Evolutionary conservation across 2,888 invertebrate species (phyloP), one percentile per base, ranked within the genome.

Genomic region (Polylopha cassiicola): DNA sequence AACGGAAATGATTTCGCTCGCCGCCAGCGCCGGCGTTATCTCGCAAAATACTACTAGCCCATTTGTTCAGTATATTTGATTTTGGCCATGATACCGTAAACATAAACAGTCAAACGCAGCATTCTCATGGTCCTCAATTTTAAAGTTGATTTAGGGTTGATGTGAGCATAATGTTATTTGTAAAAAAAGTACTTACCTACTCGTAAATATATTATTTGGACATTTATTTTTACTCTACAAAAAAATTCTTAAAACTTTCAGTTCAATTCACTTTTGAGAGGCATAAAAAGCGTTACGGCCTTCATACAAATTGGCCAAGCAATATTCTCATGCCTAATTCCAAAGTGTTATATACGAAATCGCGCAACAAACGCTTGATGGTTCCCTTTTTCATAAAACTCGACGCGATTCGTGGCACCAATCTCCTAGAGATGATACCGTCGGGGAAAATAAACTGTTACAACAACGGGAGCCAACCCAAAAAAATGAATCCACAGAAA

Each of bases 1-100:
- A 61, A 58, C 78, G 84, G 82, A 85, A 85, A 85, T 85, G 78
- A 84, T 82, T 76, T 53, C 64, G 61, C 68, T 65, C 65, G 67
- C 68, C 60, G 55, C 58, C 67, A 64, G 61, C 66, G 64, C 64
- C 64, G 59, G 49, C 58, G 68, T 65, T 81, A 81, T 82, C 81
- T 75, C 70, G 58, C 61, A 55, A 64, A 66, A 65, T 64, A 60
- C 64, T 60, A 62, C 59, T 50, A 56, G 58, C 63, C 60, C 71
- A 73, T 73, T 75, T 73, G 72, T 70, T 67, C 66, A 58, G 53
- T 65, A 65, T 66, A 72, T 73, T 75, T 71, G 74, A 73, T 68
- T 67, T 64, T 61, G 51, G 51, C 51, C 54, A 46, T 51, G 72
- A 74, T 68, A 66, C 60, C 53, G 56, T 56, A 54, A 44, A 53